Evolutionary conservation across 2,113 vertebrate species (phyloP).

Genomic region (Callionymus lyra): DNA sequence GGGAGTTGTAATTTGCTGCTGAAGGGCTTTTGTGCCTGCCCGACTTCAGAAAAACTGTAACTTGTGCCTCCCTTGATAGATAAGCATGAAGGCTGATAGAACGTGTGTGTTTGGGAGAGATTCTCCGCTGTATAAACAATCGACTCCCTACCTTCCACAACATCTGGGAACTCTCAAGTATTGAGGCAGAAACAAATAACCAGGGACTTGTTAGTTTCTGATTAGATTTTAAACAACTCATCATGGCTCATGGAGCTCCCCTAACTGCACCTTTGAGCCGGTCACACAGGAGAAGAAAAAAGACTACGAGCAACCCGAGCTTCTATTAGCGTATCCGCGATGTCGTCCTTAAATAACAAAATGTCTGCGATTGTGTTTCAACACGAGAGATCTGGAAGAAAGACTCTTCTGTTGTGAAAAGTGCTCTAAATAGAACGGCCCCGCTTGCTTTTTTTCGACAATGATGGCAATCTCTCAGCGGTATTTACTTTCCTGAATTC

Average conservation of each 20-base stretch:
- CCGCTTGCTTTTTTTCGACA: conserved; percentile 14
- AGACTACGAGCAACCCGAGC: conserved; percentile 7
- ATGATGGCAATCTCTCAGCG: conserved; percentile 77
- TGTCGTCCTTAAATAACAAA: too few species aligned
- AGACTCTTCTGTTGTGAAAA: conserved; percentile 16
- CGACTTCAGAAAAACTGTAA: conserved; percentile 73
- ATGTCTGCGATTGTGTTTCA: too few species aligned
- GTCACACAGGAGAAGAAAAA: conserved; percentile 27
- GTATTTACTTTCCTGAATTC: conserved; percentile 84
- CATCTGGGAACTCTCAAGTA: conserved; percentile 75
- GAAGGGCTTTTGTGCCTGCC: conserved; percentile 70
- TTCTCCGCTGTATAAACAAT: conserved; percentile 75
- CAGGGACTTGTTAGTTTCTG: conserved; percentile 71
- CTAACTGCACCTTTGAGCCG: conserved; percentile 31
- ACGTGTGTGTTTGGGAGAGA: conserved; percentile 71
- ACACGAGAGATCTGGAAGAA: conserved; percentile 5
- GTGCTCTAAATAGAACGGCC: conserved; percentile 9
- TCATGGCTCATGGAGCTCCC: conserved; percentile 57
- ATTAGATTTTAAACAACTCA: conserved; percentile 74
- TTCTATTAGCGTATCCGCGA: too few species aligned
- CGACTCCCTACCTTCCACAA: conserved; percentile 71
- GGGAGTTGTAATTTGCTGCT: conserved; percentile 74
- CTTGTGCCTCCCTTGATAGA: conserved; percentile 73
- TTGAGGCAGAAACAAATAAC: conserved; percentile 72
- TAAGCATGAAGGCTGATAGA: conserved; percentile 66